phyloP scores from a whole-genome alignment of 2,888 invertebrate species.

The Pristionchus arcanus region DNA sequence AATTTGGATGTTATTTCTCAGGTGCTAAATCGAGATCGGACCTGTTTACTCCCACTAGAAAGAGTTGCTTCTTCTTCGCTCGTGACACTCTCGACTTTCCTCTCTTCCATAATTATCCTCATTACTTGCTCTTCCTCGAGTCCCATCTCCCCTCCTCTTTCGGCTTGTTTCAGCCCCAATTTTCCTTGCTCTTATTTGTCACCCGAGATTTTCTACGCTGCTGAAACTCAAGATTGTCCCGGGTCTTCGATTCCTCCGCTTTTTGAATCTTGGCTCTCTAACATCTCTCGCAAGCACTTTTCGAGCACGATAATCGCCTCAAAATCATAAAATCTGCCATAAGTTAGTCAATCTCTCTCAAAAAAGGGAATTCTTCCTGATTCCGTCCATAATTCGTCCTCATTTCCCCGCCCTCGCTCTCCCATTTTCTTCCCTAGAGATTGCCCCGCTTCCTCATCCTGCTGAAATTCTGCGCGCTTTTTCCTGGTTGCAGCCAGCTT shows the following conservation, averaged over 20 bases:
- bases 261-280: background rate
- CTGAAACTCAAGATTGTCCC: background rate
- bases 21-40: background rate
- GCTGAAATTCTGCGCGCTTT: background rate
- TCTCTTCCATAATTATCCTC: conserved; percentile 13
- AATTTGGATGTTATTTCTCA: background rate
- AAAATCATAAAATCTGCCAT: too few relatives aligned
- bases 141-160: conserved; percentile 1
- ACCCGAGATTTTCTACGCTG: conserved; percentile 19
- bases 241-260: background rate
- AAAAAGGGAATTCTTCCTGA: background rate
- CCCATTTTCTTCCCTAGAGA: background rate
- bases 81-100: background rate
- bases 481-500: background rate
- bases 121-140: background rate
- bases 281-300: background rate
- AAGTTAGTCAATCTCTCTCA: background rate
- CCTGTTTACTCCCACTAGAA: background rate
- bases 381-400: conserved; percentile 4
- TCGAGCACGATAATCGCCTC: background rate
- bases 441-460: background rate
- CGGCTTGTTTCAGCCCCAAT: conserved; percentile 57
- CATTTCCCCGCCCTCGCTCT: background rate
- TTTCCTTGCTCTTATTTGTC: conserved; percentile 51
- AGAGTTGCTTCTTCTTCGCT: background rate